Evolutionary conservation across 2,888 invertebrate species (phyloP), one percentile per base, ranked within the genome.

Genomic region (Orthonevra nobilis): DNA sequence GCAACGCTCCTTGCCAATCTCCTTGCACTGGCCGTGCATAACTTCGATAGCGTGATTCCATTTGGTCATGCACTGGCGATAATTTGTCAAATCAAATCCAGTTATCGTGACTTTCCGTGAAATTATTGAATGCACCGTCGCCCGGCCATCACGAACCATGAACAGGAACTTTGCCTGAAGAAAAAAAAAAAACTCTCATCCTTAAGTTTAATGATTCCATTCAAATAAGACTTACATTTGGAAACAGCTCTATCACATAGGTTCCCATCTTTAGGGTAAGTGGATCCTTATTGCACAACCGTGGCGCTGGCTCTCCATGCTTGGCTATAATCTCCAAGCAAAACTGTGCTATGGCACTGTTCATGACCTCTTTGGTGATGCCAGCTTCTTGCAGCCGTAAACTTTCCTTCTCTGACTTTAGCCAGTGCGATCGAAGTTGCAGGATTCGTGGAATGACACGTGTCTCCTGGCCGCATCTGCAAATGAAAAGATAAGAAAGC

Each of bases 211-310:
- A n/a, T n/a, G n/a, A n/a, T n/a, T n/a, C n/a, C n/a, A n/a, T n/a
- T n/a, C n/a, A n/a, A n/a, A n/a, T n/a, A n/a, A n/a, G 10, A 82
- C 86, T 86, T 86, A 89, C 89, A 87, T 97, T 97, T 42, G 99
- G 99, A 90, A 99, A 99, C 75, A 99, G 91, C 87, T 96, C 95
- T 81, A 96, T 92, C 84, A 99, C 94, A 89, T 97, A 99, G 58
- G 95, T 94, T 86, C 97, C 97, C 92, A 97, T 97, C 90, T 98
- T 98, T 83, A 99, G 92, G 68, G 98, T 98, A 83, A 99, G 93
- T 54, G 99, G 99, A 90, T 99, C 99, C 90, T 99, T 99, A 91
- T 99, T 99, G 91, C 99, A 99, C 81, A 99, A 92, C 54, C 98
- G 91, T 75, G 96, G 93, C 58, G 99, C 98, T 20, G 97, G 95